Base-by-base conservation (phyloP, 2,797 vertebrate genomes). In the Carduelis carduelis region DNA sequence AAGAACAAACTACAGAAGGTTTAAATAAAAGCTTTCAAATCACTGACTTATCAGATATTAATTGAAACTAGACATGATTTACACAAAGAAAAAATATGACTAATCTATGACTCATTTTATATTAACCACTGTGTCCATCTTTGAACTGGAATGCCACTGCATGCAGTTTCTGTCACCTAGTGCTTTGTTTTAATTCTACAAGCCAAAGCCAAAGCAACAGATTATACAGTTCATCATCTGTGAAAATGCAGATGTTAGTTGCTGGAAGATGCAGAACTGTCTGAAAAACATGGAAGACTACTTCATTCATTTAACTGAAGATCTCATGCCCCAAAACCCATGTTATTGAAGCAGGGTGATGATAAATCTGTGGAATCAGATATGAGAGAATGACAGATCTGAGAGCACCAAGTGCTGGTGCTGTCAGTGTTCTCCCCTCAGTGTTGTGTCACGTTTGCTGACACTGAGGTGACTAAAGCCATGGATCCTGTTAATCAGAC, bases 21-120 rank as follows among this genome's bases (percentile, higher is more conserved):
- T 88, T 87, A 79, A 90, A 65, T n/a, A 78, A 81, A 85, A 80
- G 41, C 76, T 90, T 86, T 81, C 66, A 85, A 44, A 83, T 70
- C 24, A n/a, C n/a, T 43, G 70, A 59, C 27, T 85, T 84, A 56
- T 0, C 64, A 81, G 65, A 57, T 55, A 80, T 68, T 46, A 90
- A 74, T 41, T 82, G 32, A 93, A 96, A 89, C 10, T 17, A 95
- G 64, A 82, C 20, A 13, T 27, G 44, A 93, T 84, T 81, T 90
- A 74, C 28, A 53, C 30, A 77, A 82, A 70, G 63, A 70, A 95
- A 94, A 91, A 43, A 65, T 59, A 84, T 79, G n/a, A 83, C 63
- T 94, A 47, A 84, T 75, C 61, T 64, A 10, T 88, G 86, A 93
- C 47, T 94, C 74, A 95, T 72, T 87, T 82, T 34, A 2, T 55